Conservation (phyloP, 2,888 invertebrate species). For the Vandiemenella viatica region DNA sequence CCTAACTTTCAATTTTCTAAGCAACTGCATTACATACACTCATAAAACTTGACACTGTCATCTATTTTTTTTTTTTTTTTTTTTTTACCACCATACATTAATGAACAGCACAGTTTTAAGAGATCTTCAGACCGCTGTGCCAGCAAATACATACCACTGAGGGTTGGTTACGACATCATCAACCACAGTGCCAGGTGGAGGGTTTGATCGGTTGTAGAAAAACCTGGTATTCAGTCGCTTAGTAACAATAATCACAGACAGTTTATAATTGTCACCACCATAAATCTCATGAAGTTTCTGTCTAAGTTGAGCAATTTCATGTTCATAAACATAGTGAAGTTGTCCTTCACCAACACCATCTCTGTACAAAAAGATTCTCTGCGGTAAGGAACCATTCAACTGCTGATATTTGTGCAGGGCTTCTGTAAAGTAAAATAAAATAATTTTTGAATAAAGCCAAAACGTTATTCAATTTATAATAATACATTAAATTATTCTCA, state of each 20-base stretch:
- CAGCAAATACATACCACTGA: too few species aligned
- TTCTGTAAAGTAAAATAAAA: slow-evolving; percentile 40
- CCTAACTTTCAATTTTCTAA: too few species aligned
- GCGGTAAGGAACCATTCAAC: slow-evolving; percentile 36
- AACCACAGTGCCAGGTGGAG: slow-evolving; percentile 72
- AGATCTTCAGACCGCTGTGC: too few species aligned
- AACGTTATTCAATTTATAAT: too few species aligned
- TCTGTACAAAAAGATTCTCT: slow-evolving; percentile 67
- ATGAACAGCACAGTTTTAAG: too few species aligned
- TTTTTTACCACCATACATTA: too few species aligned
- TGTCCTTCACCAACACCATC: slow-evolving; percentile 94
- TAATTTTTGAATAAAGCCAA: too few species aligned
- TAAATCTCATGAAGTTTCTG: slow-evolving; percentile 38
- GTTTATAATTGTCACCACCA: slow-evolving; percentile 22
- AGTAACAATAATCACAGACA: slow-evolving; percentile 74
- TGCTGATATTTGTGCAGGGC: slow-evolving; percentile 38
- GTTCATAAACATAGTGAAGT: slow-evolving; percentile 55
- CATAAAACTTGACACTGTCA: too few species aligned
- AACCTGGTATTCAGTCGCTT: slow-evolving; percentile 74
- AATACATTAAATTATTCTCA: too few species aligned
- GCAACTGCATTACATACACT: too few species aligned
- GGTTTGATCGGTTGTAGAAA: slow-evolving; percentile 45
- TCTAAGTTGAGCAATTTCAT: slow-evolving; percentile 47
- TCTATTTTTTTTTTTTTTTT: too few species aligned
- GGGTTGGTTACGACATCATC: slow-evolving; percentile 75